A percentile compares a stretch with the other conserved stretches of the same genome.
These are phyloP conservation scores for Heliconius cydno DNA, from an alignment of 2,888 invertebrate species.

Conservation along the genomic window DNA sequence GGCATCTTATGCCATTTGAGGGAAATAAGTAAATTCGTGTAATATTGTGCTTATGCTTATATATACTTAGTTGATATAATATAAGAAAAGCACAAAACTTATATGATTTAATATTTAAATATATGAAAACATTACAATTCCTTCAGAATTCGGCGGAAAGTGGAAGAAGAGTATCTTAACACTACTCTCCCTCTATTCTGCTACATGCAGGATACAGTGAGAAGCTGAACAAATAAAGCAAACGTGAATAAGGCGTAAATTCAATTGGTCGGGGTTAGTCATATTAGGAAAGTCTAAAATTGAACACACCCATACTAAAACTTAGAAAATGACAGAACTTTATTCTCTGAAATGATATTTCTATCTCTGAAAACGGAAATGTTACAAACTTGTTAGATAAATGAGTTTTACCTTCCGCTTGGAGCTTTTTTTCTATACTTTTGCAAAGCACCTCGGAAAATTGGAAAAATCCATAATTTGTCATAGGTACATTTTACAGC, in stretches of 20 bases:
- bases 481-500: too few species aligned
- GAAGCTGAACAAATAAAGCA: neutral
- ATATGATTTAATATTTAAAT: too few species aligned
- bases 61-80: too few species aligned
- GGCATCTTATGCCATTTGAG: neutral
- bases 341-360: conserved; percentile 6
- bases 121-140: too few species aligned
- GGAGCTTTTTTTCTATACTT: neutral
- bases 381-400: conserved; percentile 20
- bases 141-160: too few species aligned
- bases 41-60: too few species aligned
- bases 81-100: too few species aligned
- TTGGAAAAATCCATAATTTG: neutral
- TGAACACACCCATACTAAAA: conserved; percentile 4
- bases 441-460: neutral
- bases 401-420: conserved; percentile 3
- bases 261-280: neutral
- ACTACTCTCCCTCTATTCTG: too few species aligned
- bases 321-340: conserved; percentile 17
- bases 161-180: too few species aligned
- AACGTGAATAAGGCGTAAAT: neutral
- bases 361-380: conserved; percentile 15
- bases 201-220: too few species aligned
- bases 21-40: too few species aligned
- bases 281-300: neutral